These are phyloP conservation scores for Centropyge bicolor DNA, from an alignment of 2,797 vertebrate species.

Conservation along the genomic window DNA sequence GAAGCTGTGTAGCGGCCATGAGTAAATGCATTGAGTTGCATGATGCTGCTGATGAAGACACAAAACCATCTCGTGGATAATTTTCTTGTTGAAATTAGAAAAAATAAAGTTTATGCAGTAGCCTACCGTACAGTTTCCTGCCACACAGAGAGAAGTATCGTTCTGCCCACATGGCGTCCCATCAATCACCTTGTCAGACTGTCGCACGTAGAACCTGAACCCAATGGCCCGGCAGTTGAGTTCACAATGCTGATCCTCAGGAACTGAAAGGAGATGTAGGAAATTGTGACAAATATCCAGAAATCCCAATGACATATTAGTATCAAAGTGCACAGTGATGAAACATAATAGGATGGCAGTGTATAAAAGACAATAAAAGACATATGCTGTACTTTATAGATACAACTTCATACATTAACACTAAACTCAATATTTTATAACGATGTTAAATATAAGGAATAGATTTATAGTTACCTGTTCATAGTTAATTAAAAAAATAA, in stretches of 20 bases:
- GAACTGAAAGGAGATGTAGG: constrained; percentile 80
- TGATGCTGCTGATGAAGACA: neutral
- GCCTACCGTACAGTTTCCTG: constrained; percentile 92
- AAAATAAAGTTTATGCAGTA: neutral
- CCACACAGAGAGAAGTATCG: constrained; percentile 89
- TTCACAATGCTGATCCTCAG: constrained; percentile 90
- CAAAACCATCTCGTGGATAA: neutral
- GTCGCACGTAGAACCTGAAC: constrained; percentile 95
- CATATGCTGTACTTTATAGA: neutral
- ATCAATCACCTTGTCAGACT: constrained; percentile 91
- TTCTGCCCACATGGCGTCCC: constrained; percentile 94
- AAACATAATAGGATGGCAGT: neutral
- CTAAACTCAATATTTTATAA: neutral
- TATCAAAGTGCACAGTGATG: neutral
- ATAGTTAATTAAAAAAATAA: neutral
- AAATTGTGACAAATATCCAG: neutral
- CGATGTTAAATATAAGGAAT: neutral
- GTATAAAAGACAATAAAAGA: neutral
- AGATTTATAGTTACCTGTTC: neutral
- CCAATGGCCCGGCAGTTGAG: constrained; percentile 94
- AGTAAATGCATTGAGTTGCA: neutral
- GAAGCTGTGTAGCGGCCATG: neutral
- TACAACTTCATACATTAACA: neutral
- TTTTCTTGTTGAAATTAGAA: neutral
- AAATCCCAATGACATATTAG: neutral